Evolutionary conservation across 2,797 vertebrate species (phyloP).

Genomic region (Valencia hispanica): DNA sequence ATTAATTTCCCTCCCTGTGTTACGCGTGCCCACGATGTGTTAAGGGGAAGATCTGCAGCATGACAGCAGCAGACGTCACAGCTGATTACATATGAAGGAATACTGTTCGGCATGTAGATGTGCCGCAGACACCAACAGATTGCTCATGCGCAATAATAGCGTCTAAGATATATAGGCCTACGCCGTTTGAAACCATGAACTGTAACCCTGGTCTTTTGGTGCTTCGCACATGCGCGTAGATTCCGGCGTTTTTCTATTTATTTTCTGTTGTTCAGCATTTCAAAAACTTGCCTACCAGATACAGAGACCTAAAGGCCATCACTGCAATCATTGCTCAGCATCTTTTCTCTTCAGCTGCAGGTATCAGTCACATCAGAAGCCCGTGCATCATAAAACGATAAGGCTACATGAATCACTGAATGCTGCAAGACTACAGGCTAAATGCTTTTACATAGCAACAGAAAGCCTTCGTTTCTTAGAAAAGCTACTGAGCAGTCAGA

Average conservation of each 20-base stretch:
- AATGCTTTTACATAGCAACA: background rate
- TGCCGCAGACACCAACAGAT: slow-evolving; percentile 51
- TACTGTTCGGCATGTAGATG: background rate
- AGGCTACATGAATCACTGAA: background rate
- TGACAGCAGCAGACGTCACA: slow-evolving; percentile 34
- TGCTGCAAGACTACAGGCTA: background rate
- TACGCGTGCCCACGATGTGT: background rate
- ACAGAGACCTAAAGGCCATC: background rate
- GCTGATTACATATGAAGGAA: slow-evolving; percentile 47
- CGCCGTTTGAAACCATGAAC: slow-evolving; percentile 54
- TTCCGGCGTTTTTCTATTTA: background rate
- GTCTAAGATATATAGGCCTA: slow-evolving; percentile 71
- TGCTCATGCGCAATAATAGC: slow-evolving; percentile 69
- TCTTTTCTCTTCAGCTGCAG: background rate
- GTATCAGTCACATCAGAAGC: slow-evolving; percentile 3
- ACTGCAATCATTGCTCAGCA: background rate
- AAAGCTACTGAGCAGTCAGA: background rate
- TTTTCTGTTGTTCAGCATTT: too few species aligned
- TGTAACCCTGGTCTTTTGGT: slow-evolving; percentile 49
- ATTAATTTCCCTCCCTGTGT: background rate
- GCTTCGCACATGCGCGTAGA: slow-evolving; percentile 38
- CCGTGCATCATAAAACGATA: background rate
- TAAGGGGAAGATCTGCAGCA: background rate
- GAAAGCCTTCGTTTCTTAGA: background rate
- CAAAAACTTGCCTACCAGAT: background rate